A percentile compares a stretch with the other conserved stretches of the same genome.
phyloP scores from a whole-genome alignment of 2,113 vertebrate species.

The Chrysochloris asiatica region DNA sequence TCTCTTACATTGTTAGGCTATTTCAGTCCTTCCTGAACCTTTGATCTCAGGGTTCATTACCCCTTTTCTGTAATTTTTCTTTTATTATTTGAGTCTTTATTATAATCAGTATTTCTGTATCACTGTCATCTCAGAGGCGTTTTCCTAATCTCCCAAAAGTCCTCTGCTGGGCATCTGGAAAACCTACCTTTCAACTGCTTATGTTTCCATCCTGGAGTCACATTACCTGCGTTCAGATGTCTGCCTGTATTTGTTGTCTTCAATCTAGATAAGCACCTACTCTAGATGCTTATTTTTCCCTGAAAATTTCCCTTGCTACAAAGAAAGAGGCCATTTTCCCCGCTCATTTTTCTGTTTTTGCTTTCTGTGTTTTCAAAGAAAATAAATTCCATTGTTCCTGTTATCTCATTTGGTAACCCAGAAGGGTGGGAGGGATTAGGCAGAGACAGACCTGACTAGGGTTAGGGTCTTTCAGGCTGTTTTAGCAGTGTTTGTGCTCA shows the following conservation, averaged over 20 bases:
- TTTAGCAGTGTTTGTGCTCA: background rate
- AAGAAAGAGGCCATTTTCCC: background rate
- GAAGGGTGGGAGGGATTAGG: background rate
- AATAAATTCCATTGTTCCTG: background rate
- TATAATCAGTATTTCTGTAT: too few relatives aligned
- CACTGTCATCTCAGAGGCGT: too few relatives aligned
- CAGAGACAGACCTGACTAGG: background rate
- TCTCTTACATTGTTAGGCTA: background rate
- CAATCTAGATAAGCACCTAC: background rate
- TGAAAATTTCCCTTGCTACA: background rate
- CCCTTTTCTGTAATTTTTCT: background rate
- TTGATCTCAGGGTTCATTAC: background rate
- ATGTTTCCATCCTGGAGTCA: background rate
- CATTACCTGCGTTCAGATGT: background rate
- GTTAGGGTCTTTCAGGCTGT: background rate
- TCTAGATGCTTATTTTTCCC: background rate
- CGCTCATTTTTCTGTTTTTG: background rate
- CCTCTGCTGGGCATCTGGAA: too few relatives aligned
- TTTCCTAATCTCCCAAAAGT: too few relatives aligned
- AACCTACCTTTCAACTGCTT: background rate
- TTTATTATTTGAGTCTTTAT: background rate
- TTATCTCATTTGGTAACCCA: background rate
- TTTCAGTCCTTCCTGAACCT: background rate
- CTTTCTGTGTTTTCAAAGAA: background rate
- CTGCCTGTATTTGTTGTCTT: background rate